Percentiles rank a stretch among this genome's conserved stretches.
Evolutionary conservation across 2,113 vertebrate species (phyloP).

Genomic region (Chionomys nivalis): DNA sequence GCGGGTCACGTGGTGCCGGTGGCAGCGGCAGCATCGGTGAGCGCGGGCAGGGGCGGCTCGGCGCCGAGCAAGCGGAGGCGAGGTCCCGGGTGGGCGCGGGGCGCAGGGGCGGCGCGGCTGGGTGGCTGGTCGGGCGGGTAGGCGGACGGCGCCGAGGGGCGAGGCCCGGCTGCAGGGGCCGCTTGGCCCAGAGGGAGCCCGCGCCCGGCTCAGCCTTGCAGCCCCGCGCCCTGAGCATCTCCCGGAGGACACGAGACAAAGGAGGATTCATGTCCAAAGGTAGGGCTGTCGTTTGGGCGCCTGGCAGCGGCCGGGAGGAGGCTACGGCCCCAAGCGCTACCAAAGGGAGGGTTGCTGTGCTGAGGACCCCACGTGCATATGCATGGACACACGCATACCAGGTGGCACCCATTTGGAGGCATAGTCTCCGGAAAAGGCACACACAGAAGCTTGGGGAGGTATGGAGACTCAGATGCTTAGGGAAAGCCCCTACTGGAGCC

Average conservation of each 20-base stretch:
- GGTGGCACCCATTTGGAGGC: slow-evolving; percentile 31
- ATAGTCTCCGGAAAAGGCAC: neutral
- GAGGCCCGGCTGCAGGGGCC: slow-evolving; percentile 67
- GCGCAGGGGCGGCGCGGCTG: slow-evolving; percentile 59
- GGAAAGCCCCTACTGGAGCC: neutral
- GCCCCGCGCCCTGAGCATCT: slow-evolving; percentile 81
- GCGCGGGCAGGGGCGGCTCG: slow-evolving; percentile 66
- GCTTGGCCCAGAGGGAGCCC: slow-evolving; percentile 70
- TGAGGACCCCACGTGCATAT: slow-evolving; percentile 57
- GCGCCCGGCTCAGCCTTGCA: slow-evolving; percentile 73
- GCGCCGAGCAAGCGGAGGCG: slow-evolving; percentile 51
- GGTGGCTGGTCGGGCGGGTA: slow-evolving; percentile 55
- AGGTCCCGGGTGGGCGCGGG: slow-evolving; percentile 14
- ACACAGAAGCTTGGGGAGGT: neutral
- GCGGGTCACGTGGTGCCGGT: slow-evolving; percentile 86
- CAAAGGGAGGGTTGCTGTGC: slow-evolving; percentile 53
- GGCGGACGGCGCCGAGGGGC: slow-evolving; percentile 64
- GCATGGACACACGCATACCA: slow-evolving; percentile 41
- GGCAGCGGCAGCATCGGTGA: slow-evolving; percentile 80
- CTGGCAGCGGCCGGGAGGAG: slow-evolving; percentile 32
- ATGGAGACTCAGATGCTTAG: neutral
- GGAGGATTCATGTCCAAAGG: slow-evolving; percentile 90
- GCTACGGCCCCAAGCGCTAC: slow-evolving; percentile 6
- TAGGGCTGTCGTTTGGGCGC: slow-evolving; percentile 79
- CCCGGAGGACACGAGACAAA: slow-evolving; percentile 84